Evolutionary conservation across 2,888 invertebrate genomes (phyloP), one percentile per base, ranked within the genome.

Genomic region (Camptogramma bilineatum): DNA sequence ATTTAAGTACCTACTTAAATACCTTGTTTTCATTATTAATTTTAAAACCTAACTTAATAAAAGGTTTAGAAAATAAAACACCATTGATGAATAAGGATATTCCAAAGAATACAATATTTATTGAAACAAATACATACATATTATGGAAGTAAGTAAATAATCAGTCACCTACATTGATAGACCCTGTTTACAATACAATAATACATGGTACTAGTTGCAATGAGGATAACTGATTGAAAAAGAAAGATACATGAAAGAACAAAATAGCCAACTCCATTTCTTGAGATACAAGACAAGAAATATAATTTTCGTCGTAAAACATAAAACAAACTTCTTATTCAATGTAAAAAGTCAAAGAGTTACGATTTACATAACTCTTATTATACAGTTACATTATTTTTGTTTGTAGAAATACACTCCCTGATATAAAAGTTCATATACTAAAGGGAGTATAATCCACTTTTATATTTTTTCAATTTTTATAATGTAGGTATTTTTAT

Each of bases 301-400:
- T 81, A 81, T 83, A 28, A 81, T 83, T 82, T 81, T 79, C 83
- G 58, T 73, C 68, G 64, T 68, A 73, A 61, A 90, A 88, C 85
- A 85, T 83, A 89, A 89, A 87, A 78, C 82, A 85, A 83, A 88
- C 86, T 87, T 87, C 88, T 83, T 84, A 84, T 86, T 91, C 85
- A 85, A 84, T 89, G 85, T 89, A 89, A 88, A 90, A 90, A 89
- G 87, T 89, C 81, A 83, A 83, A 83, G 82, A 86, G 84, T 78
- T 82, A 78, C 83, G 66, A 77, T 17, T 17, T 18, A 48, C 74
- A 79, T 75, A 80, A 83, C 83, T 84, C 83, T 82, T 83, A 82
- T 79, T 81, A 76, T 84, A 89, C 83, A 90, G 92, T 92, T 92
- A 82, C 92, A 75, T 82, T 91, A 82, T 93, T 92, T 91, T 93